Conservation (phyloP, 2,888 invertebrate genomes). For the Synergus gifuensis region DNA sequence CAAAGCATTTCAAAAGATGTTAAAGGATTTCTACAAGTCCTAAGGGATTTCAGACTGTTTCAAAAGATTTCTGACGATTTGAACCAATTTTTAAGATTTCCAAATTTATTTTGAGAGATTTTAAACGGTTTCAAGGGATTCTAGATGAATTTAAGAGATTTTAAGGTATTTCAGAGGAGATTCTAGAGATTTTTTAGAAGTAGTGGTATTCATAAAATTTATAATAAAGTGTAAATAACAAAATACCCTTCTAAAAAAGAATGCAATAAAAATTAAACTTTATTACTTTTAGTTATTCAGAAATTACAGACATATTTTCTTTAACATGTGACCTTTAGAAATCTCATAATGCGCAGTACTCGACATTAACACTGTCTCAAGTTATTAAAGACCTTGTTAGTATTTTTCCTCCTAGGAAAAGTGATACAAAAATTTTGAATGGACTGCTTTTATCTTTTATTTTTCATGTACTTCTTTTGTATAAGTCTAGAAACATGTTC, state of each 20-base stretch:
- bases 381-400: constrained; percentile 39
- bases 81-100: no score
- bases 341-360: not conserved
- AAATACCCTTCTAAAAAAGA: not conserved
- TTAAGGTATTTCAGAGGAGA: no score
- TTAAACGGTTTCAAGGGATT: no score
- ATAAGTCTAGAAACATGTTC: not conserved
- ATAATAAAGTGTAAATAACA: not conserved
- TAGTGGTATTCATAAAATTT: not conserved
- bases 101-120: no score
- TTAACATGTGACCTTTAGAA: constrained; percentile 17
- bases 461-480: not conserved
- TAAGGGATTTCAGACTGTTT: no score
- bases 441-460: not conserved
- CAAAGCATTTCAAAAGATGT: no score
- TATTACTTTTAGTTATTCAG: not conserved
- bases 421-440: not conserved
- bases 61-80: no score
- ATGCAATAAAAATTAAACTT: not conserved
- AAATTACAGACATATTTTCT: not conserved
- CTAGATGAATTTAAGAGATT: no score
- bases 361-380: not conserved
- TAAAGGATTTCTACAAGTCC: no score
- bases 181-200: no score
- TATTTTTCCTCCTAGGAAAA: constrained; percentile 21